Base-by-base conservation (phyloP, 2,113 vertebrate genomes). In the Progne subis region DNA sequence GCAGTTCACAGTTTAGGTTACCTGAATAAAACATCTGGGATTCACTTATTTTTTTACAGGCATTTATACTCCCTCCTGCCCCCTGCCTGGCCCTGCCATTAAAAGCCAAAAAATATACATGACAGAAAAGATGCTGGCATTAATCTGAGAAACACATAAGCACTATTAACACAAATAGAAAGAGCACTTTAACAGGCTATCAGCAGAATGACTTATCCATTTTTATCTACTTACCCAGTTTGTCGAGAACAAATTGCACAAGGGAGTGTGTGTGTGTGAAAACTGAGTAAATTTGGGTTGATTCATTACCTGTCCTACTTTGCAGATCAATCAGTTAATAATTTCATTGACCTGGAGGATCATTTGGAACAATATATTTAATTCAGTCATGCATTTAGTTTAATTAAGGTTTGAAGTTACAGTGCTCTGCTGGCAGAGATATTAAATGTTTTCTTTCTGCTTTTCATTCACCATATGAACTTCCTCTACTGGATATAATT, bases 251-350 rank as follows among this genome's bases (percentile, higher is more conserved):
- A 95, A 96, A 97, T 84, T 88, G 92, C 61, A 88, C 6, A 3
- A 67, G n/a, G 39, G 43, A 31, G 41, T 49, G 44, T 26, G 18
- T 60, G 39, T 32, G 37, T n/a, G 39, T 92, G 87, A 88, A 92
- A 88, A 96, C 92, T 94, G 95, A 90, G 93, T 97, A 97, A 96
- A 97, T 98, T 97, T 96, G 94, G 52, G 67, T 97, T 98, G 97
- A 97, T 97, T 97, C 95, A 97, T 97, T 95, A 96, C 96, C 94
- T 96, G 87, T 92, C 94, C 92, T 94, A 96, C 94, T 84, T 93
- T 94, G 88, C 86, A 97, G 94, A 97, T 97, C 96, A 97, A 96
- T 97, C 97, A 97, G 95, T 96, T 97, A 97, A 98, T 97, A 97
- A 97, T 97, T 97, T 92, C 78, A 91, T 94, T 97, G 93, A 91